Base-by-base conservation (phyloP, 2,113 vertebrate genomes). In the Irena cyanogastra region DNA sequence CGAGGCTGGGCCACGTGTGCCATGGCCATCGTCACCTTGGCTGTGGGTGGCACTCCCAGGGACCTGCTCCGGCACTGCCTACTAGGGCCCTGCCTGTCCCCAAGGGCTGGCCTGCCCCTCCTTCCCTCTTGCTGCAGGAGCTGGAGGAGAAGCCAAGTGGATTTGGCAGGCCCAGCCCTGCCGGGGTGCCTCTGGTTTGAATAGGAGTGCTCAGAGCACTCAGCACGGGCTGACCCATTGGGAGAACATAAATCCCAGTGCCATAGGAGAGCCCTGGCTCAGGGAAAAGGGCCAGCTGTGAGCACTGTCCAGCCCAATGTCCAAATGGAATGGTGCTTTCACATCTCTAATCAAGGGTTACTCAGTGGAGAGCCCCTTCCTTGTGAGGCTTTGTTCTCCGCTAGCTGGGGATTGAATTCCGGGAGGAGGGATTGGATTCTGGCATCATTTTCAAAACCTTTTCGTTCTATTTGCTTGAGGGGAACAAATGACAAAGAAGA, bases 401-500 rank as follows among this genome's bases (percentile, higher is more conserved):
- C n/a, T 77, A 10, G 42, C 90, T 78, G 64, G 3, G 16, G 65
- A 41, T 71, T 6, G 6, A 59, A 60, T 31, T 23, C 1, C 1
- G 0, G 82, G 49, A 71, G 82, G 75, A 88, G 60, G 80, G 60
- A 52, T 86, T 93, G 74, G 42, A 68, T 74, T 93, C 79, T 93
- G 85, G 86, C 66, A 31, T 80, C 7, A 0, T 61, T 90, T 78
- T 6, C 68, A 66, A 88, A 92, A 64, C 3, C 1, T 88, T 94
- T 90, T 84, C 71, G 13, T 92, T 96, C 23, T 90, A 1, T 90
- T 82, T 91, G 69, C 76, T 1, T 1, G 6, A 44, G 56, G 44
- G 65, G 65, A 90, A 60, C 75, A 86, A 95, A 95, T 96, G 66
- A 61, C 82, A 92, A 87, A 74, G 82, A 53, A 90, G 82, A 80